Base-by-base conservation (phyloP, 2,888 invertebrate species). In the Diachrysia chrysitis region DNA sequence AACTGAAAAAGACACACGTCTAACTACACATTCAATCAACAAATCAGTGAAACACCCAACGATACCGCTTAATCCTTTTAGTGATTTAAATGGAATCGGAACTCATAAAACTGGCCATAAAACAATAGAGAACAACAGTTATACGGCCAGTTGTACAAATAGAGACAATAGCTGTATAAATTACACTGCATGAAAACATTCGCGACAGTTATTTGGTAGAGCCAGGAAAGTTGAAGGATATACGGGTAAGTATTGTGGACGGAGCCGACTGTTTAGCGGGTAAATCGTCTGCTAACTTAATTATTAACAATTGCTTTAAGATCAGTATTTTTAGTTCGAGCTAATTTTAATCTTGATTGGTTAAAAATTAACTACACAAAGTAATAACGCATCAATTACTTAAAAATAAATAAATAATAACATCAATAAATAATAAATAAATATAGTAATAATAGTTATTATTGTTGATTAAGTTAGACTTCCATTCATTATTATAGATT, bases 151-250 rank as follows among this genome's bases (percentile, higher is more conserved):
- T 66, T 69, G 73, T 69, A 80, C 81, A 82, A 83, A 83, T 81
- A 82, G 73, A 85, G 83, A 85, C 83, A 85, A 86, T 81, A 69
- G 78, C 69, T 84, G 86, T 86, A 85, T 89, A 87, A 90, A 89
- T 90, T 89, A 85, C 85, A 69, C 65, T 64, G 83, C 82, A 87
- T 86, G 87, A 89, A 91, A 90, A 88, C 83, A 81, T 83, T 84
- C 76, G 83, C 79, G 83, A 84, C 85, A 80, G 83, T 76, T 82
- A 85, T 87, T 87, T 83, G 86, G 79, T 76, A 80, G 83, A 89
- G 89, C 90, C 90, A 89, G 87, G 83, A 89, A 85, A 82, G 71
- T 75, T 70, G 6, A n/a, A n/a, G n/a, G 12, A 29, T 53, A 9
- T 53, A 70, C 63, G 65, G 62, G 57, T 10, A 10, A 0, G 1